These are phyloP conservation scores for Hylomyscus alleni DNA, from an alignment of 2,797 vertebrate species.

Conservation along the genomic window DNA sequence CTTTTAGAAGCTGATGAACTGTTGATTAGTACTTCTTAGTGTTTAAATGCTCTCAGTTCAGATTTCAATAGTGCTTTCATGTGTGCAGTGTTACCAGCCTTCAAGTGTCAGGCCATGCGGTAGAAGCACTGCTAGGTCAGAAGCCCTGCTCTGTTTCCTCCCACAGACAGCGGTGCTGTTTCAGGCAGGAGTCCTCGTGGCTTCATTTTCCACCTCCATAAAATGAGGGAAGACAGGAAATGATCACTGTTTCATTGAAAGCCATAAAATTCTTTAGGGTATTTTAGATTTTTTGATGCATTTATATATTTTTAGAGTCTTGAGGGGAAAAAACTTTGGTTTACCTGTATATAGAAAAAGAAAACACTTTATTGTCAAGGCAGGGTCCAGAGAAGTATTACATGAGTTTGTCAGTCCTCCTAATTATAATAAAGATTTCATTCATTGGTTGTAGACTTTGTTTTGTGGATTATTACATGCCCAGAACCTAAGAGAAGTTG, in stretches of 20 bases:
- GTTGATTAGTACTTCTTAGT: constrained; percentile 42
- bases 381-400: constrained; percentile 16
- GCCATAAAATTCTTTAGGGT: neutral
- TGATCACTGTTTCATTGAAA: constrained; percentile 2
- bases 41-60: constrained; percentile 21
- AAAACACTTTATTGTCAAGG: neutral
- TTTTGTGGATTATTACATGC: constrained; percentile 46
- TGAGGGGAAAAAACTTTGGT: neutral
- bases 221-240: neutral
- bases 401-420: neutral
- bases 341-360: neutral
- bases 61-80: neutral
- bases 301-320: constrained; percentile 3
- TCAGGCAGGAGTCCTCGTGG: neutral
- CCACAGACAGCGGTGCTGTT: neutral
- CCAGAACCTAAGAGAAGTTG: neutral
- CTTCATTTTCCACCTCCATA: constrained; percentile 27
- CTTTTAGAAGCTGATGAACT: constrained; percentile 45
- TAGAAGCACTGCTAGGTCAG: neutral
- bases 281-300: neutral
- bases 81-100: neutral
- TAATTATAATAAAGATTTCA: neutral
- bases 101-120: neutral
- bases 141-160: constrained; percentile 18
- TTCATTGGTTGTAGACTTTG: constrained; percentile 7